Conservation (phyloP, 2,113 vertebrate genomes). For the Pomatorhinus ruficollis region DNA sequence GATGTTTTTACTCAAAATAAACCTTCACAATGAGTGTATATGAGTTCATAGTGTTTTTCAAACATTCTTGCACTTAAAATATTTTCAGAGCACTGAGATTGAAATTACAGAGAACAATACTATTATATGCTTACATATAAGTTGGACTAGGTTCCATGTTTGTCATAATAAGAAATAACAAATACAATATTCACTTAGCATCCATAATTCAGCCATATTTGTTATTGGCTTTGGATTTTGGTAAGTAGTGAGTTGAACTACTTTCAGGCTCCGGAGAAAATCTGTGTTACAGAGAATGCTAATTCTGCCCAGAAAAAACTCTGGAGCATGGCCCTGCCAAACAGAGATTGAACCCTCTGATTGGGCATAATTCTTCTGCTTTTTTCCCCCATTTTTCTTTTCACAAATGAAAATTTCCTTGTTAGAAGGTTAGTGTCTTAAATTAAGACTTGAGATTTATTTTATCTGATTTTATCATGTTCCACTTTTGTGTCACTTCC, state of each 20-base stretch:
- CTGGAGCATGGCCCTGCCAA: not conserved
- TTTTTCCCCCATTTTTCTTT: not conserved
- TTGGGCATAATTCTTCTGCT: not conserved
- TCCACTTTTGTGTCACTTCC: not conserved
- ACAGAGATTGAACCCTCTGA: not conserved
- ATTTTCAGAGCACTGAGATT: conserved; percentile 20
- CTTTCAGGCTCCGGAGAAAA: not conserved
- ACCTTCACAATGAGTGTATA: conserved; percentile 9
- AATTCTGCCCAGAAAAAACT: not conserved
- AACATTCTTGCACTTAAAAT: conserved; percentile 41
- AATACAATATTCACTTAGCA: not conserved
- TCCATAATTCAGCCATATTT: not conserved
- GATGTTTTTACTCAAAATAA: conserved; percentile 64
- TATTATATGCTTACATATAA: not conserved
- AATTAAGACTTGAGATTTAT: not conserved
- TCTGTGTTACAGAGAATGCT: not conserved
- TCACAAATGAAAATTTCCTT: not conserved
- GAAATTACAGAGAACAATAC: conserved; percentile 3
- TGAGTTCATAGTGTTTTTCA: conserved; percentile 34
- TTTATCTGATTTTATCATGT: not conserved
- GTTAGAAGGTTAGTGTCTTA: not conserved
- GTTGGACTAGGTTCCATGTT: not conserved
- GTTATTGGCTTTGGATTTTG: conserved; percentile 9
- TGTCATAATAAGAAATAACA: conserved; percentile 6
- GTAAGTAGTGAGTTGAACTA: not conserved